Evolutionary conservation across 1,140 invertebrate genomes (phyloP).

Genomic region (Euwallacea fornicatus): DNA sequence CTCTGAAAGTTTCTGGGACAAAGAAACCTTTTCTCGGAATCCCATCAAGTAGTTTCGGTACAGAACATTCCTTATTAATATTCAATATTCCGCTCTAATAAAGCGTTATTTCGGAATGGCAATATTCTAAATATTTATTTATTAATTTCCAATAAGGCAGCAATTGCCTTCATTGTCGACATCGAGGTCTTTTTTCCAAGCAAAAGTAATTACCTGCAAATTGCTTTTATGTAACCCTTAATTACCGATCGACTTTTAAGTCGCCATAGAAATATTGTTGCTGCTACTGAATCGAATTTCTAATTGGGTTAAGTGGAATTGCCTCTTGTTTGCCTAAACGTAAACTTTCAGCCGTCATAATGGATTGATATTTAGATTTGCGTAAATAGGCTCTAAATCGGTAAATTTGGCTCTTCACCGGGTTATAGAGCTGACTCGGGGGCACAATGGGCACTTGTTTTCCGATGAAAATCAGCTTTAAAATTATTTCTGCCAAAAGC

Average conservation of each 20-base stretch:
- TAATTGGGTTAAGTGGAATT: conserved; percentile 21
- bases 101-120: not conserved
- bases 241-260: conserved; percentile 12
- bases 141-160: not conserved
- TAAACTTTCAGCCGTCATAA: conserved; percentile 11
- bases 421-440: too few species aligned
- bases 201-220: conserved; percentile 15
- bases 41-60: too few species aligned
- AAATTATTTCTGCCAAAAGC: too few species aligned
- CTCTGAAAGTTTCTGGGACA: too few species aligned
- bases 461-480: too few species aligned
- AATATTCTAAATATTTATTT: conserved; percentile 1
- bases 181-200: conserved; percentile 4
- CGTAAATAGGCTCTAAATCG: not conserved
- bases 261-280: conserved; percentile 13
- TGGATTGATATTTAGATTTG: conserved; percentile 20
- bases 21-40: too few species aligned
- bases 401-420: too few species aligned
- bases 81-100: conserved; percentile 1
- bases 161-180: not conserved
- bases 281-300: conserved; percentile 19
- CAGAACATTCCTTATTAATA: too few species aligned
- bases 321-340: conserved; percentile 12
- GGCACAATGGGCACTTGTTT: too few species aligned
- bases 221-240: conserved; percentile 11